Evolutionary conservation across 1,140 invertebrate species (phyloP).

Genomic region (Papilio xuthus): DNA sequence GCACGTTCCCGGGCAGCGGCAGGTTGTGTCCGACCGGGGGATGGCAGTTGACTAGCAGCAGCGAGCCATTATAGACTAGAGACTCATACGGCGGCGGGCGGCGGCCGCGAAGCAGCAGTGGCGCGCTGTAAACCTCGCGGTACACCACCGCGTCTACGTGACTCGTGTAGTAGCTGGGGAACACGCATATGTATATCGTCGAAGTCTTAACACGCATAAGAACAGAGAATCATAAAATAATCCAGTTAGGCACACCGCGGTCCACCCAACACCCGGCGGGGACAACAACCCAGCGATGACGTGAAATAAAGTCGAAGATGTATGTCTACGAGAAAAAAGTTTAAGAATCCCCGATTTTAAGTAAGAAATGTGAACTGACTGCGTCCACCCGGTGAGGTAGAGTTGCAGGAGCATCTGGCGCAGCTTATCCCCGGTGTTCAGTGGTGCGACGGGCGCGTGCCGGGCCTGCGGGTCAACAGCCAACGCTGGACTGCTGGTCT

Average conservation of each 20-base stretch:
- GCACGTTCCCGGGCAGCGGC: constrained; percentile 52
- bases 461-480: constrained; percentile 39
- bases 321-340: background rate
- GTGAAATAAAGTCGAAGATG: background rate
- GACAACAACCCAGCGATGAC: no score
- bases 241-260: no score
- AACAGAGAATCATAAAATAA: no score
- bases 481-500: constrained; percentile 42
- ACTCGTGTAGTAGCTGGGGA: constrained; percentile 49
- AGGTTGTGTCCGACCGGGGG: constrained; percentile 49
- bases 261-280: no score
- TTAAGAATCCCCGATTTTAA: constrained; percentile 22
- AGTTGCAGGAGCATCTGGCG: constrained; percentile 45
- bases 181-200: background rate
- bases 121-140: constrained; percentile 45
- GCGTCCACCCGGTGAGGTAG: constrained; percentile 45
- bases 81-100: constrained; percentile 47
- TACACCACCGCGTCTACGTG: constrained; percentile 52
- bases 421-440: constrained; percentile 42
- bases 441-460: constrained; percentile 17
- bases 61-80: constrained; percentile 49
- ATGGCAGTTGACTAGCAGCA: constrained; percentile 57
- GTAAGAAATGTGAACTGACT: constrained; percentile 48
- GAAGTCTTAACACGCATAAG: background rate
- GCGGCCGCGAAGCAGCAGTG: constrained; percentile 44